Percentiles rank a stretch among this genome's conserved stretches.
These are phyloP conservation scores for Poeciliopsis infans DNA, from an alignment of 2,797 vertebrate genomes.

Conservation along the genomic window DNA sequence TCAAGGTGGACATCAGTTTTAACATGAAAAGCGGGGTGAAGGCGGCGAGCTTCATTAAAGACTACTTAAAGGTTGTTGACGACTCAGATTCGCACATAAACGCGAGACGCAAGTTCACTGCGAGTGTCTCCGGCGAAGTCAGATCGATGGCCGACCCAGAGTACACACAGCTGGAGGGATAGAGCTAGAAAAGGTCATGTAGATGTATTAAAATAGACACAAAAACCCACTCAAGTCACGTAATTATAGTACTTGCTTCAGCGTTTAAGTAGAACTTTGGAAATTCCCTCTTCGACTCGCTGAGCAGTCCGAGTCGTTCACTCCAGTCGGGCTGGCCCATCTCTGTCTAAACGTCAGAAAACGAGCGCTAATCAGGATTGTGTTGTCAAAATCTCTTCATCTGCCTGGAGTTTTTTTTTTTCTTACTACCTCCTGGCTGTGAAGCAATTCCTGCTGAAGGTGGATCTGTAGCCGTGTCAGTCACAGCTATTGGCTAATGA, in stretches of 20 bases:
- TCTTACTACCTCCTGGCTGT: neutral
- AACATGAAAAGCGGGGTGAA: constrained; percentile 97
- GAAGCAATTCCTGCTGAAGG: constrained; percentile 32
- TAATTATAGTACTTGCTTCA: constrained; percentile 54
- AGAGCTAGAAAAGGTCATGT: constrained; percentile 24
- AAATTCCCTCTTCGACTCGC: constrained; percentile 55
- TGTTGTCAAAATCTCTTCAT: constrained; percentile 15
- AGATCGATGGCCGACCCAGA: neutral
- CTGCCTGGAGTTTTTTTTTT: neutral
- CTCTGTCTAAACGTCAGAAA: neutral
- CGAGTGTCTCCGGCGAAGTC: neutral
- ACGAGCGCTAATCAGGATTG: neutral
- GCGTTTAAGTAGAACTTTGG: constrained; percentile 56
- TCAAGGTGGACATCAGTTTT: constrained; percentile 99
- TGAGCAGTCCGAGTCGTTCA: constrained; percentile 41
- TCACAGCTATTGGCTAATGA: constrained; percentile 26
- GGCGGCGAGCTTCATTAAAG: constrained; percentile 95
- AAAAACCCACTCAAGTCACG: constrained; percentile 37
- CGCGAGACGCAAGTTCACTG: neutral
- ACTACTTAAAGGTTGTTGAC: constrained; percentile 89
- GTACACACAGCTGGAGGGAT: neutral
- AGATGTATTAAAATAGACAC: constrained; percentile 34
- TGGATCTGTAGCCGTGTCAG: constrained; percentile 30
- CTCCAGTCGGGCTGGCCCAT: constrained; percentile 34
- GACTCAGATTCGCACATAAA: neutral